Conservation (phyloP, 2,888 invertebrate genomes). For the Drosophila multiciliata region DNA sequence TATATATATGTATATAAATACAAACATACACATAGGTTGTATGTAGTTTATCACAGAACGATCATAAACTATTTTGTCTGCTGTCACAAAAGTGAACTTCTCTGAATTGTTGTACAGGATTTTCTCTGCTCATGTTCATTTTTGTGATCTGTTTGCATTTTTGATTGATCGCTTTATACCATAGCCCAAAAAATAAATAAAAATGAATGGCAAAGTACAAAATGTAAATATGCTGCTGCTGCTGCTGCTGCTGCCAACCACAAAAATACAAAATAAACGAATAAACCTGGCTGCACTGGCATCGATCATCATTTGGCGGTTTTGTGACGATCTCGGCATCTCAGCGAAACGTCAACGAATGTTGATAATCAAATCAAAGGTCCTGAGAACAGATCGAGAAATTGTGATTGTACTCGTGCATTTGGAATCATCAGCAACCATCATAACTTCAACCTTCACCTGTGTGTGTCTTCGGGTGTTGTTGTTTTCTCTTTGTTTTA, state of each 20-base stretch:
- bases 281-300: constrained; percentile 45
- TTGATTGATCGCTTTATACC: constrained; percentile 84
- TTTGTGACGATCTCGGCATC: constrained; percentile 54
- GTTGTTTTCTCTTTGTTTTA: constrained; percentile 30
- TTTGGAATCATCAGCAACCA: constrained; percentile 58
- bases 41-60: constrained; percentile 71
- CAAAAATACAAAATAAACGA: constrained; percentile 12
- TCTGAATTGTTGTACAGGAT: constrained; percentile 56
- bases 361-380: constrained; percentile 76
- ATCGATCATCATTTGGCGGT: constrained; percentile 79
- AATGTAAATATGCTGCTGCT: constrained; percentile 65
- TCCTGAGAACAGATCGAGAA: constrained; percentile 48
- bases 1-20: constrained; percentile 16
- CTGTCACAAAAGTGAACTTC: constrained; percentile 63
- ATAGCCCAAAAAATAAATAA: constrained; percentile 27
- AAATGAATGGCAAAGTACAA: constrained; percentile 61
- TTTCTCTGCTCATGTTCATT: constrained; percentile 30
- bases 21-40: constrained; percentile 31
- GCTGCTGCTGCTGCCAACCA: constrained; percentile 45
- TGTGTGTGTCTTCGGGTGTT: constrained; percentile 48
- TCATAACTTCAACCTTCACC: constrained; percentile 78
- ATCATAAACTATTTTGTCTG: constrained; percentile 81
- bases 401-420: constrained; percentile 45
- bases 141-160: constrained; percentile 73
- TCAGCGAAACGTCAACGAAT: constrained; percentile 47